Evolutionary conservation across 2,113 vertebrate species (phyloP).

Genomic region (Barbus barbus): DNA sequence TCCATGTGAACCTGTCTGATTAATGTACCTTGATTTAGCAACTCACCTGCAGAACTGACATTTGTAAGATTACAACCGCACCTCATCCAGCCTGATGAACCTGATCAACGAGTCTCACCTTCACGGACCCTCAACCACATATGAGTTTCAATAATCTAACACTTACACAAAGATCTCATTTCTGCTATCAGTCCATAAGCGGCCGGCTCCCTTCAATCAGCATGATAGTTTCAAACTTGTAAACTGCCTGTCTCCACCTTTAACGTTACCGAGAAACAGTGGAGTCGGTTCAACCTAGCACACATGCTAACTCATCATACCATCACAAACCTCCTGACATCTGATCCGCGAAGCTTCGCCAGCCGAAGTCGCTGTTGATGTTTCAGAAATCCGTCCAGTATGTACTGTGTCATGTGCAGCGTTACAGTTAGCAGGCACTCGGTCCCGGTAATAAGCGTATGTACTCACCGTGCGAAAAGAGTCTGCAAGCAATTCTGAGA

Average conservation of each 20-base stretch:
- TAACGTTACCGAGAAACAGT: background rate
- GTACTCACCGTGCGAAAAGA: conserved; percentile 75
- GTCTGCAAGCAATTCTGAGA: conserved; percentile 74
- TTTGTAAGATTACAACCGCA: conserved; percentile 29
- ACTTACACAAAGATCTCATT: background rate
- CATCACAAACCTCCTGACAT: background rate
- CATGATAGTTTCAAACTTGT: background rate
- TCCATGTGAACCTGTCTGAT: background rate
- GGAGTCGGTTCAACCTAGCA: background rate
- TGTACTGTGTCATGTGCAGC: background rate
- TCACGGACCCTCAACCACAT: background rate
- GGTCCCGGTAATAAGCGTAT: conserved; percentile 12
- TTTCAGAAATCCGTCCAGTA: background rate
- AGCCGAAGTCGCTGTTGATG: background rate
- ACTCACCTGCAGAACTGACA: background rate
- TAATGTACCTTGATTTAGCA: background rate
- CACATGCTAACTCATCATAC: background rate
- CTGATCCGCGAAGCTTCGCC: conserved; percentile 37
- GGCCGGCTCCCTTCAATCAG: background rate
- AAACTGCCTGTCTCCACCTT: background rate
- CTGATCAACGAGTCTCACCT: conserved; percentile 72
- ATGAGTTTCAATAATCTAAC: background rate
- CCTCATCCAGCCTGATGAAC: conserved; percentile 68
- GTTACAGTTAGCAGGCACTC: background rate
- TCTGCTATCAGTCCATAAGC: background rate